A percentile compares a stretch with the other conserved stretches of the same genome.
These are phyloP conservation scores for Panurus biarmicus DNA, from an alignment of 2,113 vertebrate species.

Conservation along the genomic window DNA sequence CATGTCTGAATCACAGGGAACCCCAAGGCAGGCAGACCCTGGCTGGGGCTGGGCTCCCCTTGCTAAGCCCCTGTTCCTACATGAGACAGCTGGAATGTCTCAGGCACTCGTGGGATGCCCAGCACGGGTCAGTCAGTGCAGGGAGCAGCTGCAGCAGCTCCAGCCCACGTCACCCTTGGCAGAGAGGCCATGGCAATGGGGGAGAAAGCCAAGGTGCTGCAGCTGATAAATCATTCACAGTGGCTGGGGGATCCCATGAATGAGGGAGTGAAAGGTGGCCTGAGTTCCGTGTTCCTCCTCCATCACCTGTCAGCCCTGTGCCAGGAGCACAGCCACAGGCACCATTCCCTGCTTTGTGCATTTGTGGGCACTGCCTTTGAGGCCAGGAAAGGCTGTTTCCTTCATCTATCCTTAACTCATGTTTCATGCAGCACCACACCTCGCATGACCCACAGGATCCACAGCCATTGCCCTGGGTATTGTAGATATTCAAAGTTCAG, in stretches of 20 bases:
- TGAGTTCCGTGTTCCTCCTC: neutral
- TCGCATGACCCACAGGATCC: neutral
- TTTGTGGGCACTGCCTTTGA: neutral
- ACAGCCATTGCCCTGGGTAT: fast-evolving
- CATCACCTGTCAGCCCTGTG: fast-evolving
- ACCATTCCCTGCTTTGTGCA: neutral
- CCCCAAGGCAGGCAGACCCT: neutral
- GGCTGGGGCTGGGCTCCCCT: neutral
- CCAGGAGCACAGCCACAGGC: neutral
- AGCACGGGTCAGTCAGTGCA: fast-evolving
- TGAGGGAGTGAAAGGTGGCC: neutral
- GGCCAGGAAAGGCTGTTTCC: neutral
- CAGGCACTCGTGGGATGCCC: fast-evolving
- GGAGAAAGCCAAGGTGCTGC: neutral
- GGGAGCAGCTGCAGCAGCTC: neutral
- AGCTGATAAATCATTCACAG: neutral
- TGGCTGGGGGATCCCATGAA: neutral
- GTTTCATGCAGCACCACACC: neutral
- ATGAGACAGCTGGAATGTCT: neutral
- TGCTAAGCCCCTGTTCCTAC: fast-evolving
- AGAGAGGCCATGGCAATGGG: fast-evolving
- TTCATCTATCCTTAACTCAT: neutral
- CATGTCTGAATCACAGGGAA: neutral
- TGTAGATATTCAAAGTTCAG: neutral
- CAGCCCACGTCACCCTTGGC: neutral